Evolutionary conservation across 2,888 invertebrate species (phyloP).

Genomic region (Hypercompe scribonia): DNA sequence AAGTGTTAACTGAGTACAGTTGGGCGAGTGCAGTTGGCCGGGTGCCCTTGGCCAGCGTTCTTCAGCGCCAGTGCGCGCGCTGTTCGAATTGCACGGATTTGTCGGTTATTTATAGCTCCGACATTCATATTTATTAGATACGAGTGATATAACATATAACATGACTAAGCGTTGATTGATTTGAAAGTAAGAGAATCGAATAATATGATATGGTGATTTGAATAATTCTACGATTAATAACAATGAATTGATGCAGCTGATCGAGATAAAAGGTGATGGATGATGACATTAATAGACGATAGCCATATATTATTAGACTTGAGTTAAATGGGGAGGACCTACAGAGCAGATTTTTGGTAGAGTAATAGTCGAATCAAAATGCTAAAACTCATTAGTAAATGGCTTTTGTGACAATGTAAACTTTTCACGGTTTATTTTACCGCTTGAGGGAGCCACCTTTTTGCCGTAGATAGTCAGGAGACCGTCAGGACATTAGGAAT

Average conservation of each 20-base stretch:
- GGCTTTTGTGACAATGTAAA: neutral
- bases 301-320: neutral
- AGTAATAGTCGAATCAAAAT: neutral
- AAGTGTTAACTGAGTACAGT: constrained; percentile 10
- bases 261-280: neutral
- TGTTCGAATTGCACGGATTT: neutral
- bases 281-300: neutral
- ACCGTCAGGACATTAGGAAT: too few relatives aligned
- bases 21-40: neutral
- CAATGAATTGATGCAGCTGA: neutral
- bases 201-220: neutral
- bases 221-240: neutral
- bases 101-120: neutral
- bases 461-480: too few relatives aligned
- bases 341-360: too few relatives aligned
- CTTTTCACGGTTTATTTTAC: neutral
- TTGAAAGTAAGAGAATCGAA: neutral
- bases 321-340: neutral
- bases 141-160: neutral
- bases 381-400: neutral
- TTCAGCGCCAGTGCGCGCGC: neutral
- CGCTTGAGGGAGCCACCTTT: too few relatives aligned
- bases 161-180: neutral
- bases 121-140: neutral
- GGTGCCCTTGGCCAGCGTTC: neutral